Percentiles rank a stretch among this genome's conserved stretches.
phyloP scores from a whole-genome alignment of 2,888 invertebrate species.

The Mesorhabditis spiculigera region DNA sequence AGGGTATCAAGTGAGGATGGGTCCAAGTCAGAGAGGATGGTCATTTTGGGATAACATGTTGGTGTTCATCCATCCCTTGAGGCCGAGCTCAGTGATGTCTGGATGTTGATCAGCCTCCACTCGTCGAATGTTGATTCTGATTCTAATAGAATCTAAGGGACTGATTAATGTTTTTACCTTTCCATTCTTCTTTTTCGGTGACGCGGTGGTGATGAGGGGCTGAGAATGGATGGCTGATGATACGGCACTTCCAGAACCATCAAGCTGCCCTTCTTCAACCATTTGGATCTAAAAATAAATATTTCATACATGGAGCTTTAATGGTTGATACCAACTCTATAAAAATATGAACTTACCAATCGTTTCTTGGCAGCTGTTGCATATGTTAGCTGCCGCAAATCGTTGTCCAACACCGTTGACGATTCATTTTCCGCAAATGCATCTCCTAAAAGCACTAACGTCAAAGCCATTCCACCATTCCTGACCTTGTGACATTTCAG shows the following conservation, averaged over 20 bases:
- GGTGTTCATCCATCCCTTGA: slow-evolving; percentile 1
- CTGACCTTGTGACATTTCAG: slow-evolving; percentile 46
- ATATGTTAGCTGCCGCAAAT: slow-evolving; percentile 52
- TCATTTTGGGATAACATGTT: slow-evolving; percentile 32
- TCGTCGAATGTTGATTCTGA: too few species aligned
- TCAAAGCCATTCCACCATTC: slow-evolving; percentile 10
- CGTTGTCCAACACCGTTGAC: slow-evolving; percentile 39
- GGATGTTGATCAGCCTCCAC: not conserved
- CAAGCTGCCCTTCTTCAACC: slow-evolving; percentile 24
- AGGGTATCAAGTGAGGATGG: slow-evolving; percentile 37
- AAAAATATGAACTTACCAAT: slow-evolving; percentile 26
- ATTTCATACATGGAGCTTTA: too few species aligned
- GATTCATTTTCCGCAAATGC: slow-evolving; percentile 57
- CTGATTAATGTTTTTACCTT: slow-evolving; percentile 9
- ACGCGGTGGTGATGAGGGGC: slow-evolving; percentile 37
- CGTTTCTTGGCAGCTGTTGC: slow-evolving; percentile 55
- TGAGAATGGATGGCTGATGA: slow-evolving; percentile 24
- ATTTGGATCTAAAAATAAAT: slow-evolving; percentile 12
- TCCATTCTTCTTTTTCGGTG: slow-evolving; percentile 29
- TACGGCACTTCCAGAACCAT: slow-evolving; percentile 17
- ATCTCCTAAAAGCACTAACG: slow-evolving; percentile 41
- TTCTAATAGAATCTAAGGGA: too few species aligned
- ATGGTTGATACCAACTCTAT: too few species aligned
- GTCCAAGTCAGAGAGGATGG: slow-evolving; percentile 41
- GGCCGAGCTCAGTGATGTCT: not conserved